phyloP scores from a whole-genome alignment of 2,113 vertebrate species.

The Cettia cetti region DNA sequence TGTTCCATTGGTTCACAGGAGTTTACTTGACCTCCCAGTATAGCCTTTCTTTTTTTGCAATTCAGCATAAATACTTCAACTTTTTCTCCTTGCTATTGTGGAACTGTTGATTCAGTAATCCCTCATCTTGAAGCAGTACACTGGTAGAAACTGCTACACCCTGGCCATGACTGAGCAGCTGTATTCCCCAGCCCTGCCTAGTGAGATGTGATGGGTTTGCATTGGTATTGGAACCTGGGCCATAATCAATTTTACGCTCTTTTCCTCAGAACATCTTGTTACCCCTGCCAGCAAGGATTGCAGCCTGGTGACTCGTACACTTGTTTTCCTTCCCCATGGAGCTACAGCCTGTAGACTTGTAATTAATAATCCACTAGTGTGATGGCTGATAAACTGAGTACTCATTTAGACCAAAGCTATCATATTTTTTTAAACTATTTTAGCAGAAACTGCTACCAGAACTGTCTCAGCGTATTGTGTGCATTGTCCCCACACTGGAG shows the following conservation, averaged over 20 bases:
- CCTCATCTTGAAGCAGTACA: background rate
- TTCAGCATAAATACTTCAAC: background rate
- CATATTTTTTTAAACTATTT: background rate
- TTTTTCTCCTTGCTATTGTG: background rate
- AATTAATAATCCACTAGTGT: background rate
- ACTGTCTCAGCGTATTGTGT: background rate
- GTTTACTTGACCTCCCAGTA: background rate
- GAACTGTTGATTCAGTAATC: background rate
- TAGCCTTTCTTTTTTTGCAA: background rate
- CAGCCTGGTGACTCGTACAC: background rate
- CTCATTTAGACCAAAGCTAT: background rate
- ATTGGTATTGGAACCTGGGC: background rate
- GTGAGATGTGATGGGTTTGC: background rate
- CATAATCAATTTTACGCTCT: fast-evolving
- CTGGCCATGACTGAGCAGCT: background rate
- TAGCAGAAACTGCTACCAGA: background rate
- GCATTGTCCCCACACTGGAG: background rate
- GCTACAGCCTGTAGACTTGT: background rate
- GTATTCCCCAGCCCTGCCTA: background rate
- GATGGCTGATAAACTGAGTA: background rate
- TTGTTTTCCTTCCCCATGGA: background rate
- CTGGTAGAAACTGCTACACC: background rate
- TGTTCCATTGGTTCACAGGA: background rate
- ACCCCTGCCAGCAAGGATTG: background rate
- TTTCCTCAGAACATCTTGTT: background rate